Conservation (phyloP, 2,888 invertebrate genomes). For the Pyrocoelia pectoralis region DNA sequence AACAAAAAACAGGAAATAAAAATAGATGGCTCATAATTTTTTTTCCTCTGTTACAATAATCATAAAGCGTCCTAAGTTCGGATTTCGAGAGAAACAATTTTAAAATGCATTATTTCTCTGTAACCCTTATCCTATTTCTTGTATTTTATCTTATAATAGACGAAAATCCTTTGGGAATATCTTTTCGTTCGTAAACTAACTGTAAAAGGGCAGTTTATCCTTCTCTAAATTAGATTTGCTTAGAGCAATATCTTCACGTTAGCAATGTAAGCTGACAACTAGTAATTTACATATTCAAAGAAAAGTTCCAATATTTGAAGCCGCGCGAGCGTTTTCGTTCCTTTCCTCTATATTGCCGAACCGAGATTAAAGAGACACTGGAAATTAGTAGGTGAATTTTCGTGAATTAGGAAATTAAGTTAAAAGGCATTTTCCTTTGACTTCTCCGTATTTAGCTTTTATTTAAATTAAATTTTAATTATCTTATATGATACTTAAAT, state of each 20-base stretch:
- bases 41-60: background rate
- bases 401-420: background rate
- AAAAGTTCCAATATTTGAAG: background rate
- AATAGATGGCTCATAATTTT: background rate
- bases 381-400: background rate
- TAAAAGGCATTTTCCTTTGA: conserved; percentile 1
- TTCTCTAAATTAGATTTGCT: conserved; percentile 6
- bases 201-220: conserved; percentile 11
- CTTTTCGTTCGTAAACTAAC: conserved; percentile 6
- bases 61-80: background rate
- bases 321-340: background rate
- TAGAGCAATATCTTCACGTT: conserved; percentile 2
- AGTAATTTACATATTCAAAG: conserved; percentile 3
- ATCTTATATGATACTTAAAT: background rate
- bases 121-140: conserved; percentile 6
- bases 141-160: conserved; percentile 15
- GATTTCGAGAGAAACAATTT: conserved; percentile 14
- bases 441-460: background rate
- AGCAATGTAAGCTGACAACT: conserved; percentile 1
- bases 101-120: conserved; percentile 17
- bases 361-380: background rate
- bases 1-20: background rate
- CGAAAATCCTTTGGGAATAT: conserved; percentile 1
- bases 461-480: conserved; percentile 10
- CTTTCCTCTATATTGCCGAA: background rate